phyloP scores from a whole-genome alignment of 2,888 invertebrate genomes.

The Hirtodrosophila cameraria region DNA sequence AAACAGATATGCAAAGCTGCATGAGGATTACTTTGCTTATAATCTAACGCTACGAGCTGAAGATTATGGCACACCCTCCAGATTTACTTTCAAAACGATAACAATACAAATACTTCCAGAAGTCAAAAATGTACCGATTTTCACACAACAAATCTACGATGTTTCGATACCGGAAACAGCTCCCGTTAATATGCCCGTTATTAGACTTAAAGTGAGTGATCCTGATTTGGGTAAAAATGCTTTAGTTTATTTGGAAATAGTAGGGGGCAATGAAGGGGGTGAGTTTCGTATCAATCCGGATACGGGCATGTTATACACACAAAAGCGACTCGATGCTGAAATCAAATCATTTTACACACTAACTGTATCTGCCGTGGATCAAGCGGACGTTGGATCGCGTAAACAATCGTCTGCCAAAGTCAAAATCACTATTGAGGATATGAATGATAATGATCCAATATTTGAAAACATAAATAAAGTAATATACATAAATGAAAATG shows the following conservation, averaged over 20 bases:
- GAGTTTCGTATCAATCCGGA: slow-evolving; percentile 94
- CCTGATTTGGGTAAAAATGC: slow-evolving; percentile 93
- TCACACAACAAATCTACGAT: slow-evolving; percentile 93
- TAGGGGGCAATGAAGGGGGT: slow-evolving; percentile 95
- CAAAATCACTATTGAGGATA: slow-evolving; percentile 93
- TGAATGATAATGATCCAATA: slow-evolving; percentile 96
- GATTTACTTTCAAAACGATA: slow-evolving; percentile 91
- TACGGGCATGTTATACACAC: slow-evolving; percentile 95
- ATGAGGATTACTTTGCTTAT: slow-evolving; percentile 90
- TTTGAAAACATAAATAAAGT: slow-evolving; percentile 90
- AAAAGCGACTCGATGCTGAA: slow-evolving; percentile 93
- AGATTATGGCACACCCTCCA: slow-evolving; percentile 92
- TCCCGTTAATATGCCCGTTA: slow-evolving; percentile 94
- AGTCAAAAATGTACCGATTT: slow-evolving; percentile 94
- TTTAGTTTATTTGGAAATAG: slow-evolving; percentile 93
- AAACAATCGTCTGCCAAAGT: slow-evolving; percentile 96
- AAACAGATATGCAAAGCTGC: slow-evolving; percentile 74
- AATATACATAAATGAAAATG: slow-evolving; percentile 93
- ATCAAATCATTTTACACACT: slow-evolving; percentile 92
- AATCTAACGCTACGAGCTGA: slow-evolving; percentile 93
- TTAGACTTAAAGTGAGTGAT: slow-evolving; percentile 94
- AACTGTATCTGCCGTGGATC: slow-evolving; percentile 95
- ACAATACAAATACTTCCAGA: slow-evolving; percentile 92
- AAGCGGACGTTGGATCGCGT: slow-evolving; percentile 91
- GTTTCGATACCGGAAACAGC: slow-evolving; percentile 94